Evolutionary conservation across 2,888 invertebrate genomes (phyloP).

Genomic region (Uropetala carovei): DNA sequence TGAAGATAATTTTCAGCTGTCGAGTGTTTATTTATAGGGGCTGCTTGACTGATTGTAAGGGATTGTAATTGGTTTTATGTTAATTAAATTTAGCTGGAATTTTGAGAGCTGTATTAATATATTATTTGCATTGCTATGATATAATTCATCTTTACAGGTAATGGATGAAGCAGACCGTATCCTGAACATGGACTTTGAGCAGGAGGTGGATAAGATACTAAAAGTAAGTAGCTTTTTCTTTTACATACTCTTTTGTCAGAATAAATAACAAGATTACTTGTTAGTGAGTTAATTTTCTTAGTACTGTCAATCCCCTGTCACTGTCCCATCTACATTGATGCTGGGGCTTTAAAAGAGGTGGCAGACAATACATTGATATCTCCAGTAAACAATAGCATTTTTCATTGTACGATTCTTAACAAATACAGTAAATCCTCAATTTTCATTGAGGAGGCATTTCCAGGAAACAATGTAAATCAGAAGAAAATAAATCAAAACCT

Average conservation of each 20-base stretch:
- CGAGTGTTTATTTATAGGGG: too few relatives aligned
- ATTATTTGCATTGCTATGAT: not conserved
- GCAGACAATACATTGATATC: too few relatives aligned
- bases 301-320: too few relatives aligned
- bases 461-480: not conserved
- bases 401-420: not conserved
- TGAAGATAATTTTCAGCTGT: too few relatives aligned
- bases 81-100: not conserved
- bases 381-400: not conserved
- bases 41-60: too few relatives aligned
- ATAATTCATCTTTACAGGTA: slow-evolving; percentile 77
- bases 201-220: slow-evolving; percentile 97
- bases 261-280: too few relatives aligned
- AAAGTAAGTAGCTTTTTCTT: slow-evolving; percentile 76
- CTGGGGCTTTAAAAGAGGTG: too few relatives aligned
- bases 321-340: too few relatives aligned
- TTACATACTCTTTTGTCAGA: not conserved
- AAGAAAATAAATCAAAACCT: too few relatives aligned
- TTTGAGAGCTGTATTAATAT: not conserved
- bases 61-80: not conserved
- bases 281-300: too few relatives aligned
- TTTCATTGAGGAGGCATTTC: not conserved
- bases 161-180: slow-evolving; percentile 99
- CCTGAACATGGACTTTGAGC: slow-evolving; percentile 99
- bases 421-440: not conserved